Evolutionary conservation across 1,140 invertebrate genomes (phyloP).

Genomic region (Schlechtendalia chinensis): DNA sequence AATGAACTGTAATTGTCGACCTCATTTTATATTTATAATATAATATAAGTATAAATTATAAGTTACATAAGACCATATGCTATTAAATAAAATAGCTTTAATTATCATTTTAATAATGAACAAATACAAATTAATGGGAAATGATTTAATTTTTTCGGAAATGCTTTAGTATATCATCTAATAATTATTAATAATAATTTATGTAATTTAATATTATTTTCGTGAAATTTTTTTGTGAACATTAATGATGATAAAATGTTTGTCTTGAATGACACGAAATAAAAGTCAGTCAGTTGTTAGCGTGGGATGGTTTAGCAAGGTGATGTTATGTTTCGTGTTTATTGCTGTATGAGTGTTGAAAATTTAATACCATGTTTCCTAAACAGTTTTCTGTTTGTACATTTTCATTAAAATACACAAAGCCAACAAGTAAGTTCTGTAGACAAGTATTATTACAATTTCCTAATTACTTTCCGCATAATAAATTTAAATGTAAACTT

Average conservation of each 20-base stretch:
- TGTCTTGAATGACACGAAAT: neutral
- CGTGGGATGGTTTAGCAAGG: neutral
- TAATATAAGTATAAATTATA: too few relatives aligned
- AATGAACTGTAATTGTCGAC: too few relatives aligned
- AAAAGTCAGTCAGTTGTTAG: neutral
- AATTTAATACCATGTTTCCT: neutral
- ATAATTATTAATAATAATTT: too few relatives aligned
- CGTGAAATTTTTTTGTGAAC: neutral
- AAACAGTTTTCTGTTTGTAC: neutral
- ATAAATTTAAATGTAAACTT: constrained; percentile 29
- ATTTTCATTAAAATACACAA: neutral
- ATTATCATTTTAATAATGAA: neutral
- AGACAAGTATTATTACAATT: neutral
- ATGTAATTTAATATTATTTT: neutral
- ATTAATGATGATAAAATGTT: neutral
- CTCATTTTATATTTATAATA: too few relatives aligned
- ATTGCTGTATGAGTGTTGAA: neutral
- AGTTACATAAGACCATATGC: too few relatives aligned
- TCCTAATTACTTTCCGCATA: constrained; percentile 19
- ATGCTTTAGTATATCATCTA: neutral
- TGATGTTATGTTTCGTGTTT: neutral
- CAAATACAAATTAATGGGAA: constrained; percentile 25
- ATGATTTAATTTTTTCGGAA: neutral
- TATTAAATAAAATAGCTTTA: neutral
- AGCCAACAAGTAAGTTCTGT: neutral